Conservation (phyloP, 2,113 vertebrate genomes). For the Bubo bubo region DNA sequence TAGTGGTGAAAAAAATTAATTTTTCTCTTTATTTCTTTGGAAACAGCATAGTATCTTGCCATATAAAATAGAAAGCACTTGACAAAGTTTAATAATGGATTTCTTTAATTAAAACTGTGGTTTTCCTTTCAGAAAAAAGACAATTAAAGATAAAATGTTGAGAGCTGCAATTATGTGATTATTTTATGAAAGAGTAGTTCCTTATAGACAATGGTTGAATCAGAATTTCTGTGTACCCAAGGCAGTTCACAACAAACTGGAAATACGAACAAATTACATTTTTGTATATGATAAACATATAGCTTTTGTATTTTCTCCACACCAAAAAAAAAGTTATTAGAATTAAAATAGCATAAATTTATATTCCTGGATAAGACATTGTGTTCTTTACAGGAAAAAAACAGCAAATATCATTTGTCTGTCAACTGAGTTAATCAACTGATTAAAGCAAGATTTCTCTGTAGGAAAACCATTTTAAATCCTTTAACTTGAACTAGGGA, state of each 20-base stretch:
- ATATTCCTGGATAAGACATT: not conserved
- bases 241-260: not conserved
- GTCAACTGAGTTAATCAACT: not conserved
- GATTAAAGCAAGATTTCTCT: not conserved
- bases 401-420: not conserved
- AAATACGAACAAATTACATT: not conserved
- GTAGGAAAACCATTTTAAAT: not conserved
- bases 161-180: conserved; percentile 57
- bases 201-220: not conserved
- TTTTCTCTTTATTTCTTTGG: conserved; percentile 34
- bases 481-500: not conserved
- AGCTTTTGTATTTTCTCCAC: not conserved
- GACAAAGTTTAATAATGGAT: conserved; percentile 50
- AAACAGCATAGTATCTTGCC: conserved; percentile 33
- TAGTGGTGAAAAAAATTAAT: conserved; percentile 63
- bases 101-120: conserved; percentile 55
- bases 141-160: conserved; percentile 43
- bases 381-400: not conserved
- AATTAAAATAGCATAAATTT: not conserved
- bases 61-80: conserved; percentile 50
- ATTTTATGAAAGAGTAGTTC: conserved; percentile 35
- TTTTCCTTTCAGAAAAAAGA: conserved; percentile 58
- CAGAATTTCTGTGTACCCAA: not conserved
- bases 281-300: not conserved
- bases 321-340: not conserved